A percentile compares a stretch with the other conserved stretches of the same genome.
Conservation (phyloP, 1,140 invertebrate genomes). For the Listronotus oregonensis region DNA sequence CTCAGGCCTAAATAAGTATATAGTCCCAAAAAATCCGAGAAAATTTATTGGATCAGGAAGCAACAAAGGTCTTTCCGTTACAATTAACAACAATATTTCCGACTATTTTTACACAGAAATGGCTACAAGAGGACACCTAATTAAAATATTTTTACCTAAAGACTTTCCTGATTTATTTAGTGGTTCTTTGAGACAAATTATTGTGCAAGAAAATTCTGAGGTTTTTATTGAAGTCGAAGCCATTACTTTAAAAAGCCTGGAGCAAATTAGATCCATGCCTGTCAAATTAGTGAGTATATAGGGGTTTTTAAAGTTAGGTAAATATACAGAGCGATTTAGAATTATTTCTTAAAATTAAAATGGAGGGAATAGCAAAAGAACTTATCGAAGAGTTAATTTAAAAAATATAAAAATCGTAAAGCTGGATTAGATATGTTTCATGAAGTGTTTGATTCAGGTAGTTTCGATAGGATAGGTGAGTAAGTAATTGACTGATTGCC, state of each 20-base stretch:
- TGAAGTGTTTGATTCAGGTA: no score
- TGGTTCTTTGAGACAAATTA: constrained; percentile 46
- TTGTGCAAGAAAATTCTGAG: constrained; percentile 31
- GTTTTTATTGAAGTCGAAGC: constrained; percentile 40
- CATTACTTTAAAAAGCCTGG: constrained; percentile 35
- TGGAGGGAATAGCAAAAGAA: no score
- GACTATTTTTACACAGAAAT: constrained; percentile 40
- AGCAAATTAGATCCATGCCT: constrained; percentile 41
- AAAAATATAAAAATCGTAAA: no score
- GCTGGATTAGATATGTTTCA: no score
- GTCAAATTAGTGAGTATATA: constrained; percentile 37
- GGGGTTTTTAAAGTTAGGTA: neutral
- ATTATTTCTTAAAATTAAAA: no score
- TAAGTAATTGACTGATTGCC: no score
- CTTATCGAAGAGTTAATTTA: no score
- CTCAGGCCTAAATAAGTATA: neutral
- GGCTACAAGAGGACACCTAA: constrained; percentile 26
- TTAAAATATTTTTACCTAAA: constrained; percentile 41
- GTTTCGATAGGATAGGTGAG: no score
- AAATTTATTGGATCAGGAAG: constrained; percentile 17
- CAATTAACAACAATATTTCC: constrained; percentile 27
- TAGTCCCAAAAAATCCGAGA: neutral
- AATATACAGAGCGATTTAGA: no score
- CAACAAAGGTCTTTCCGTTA: constrained; percentile 28
- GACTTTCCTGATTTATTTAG: constrained; percentile 58